Base-by-base conservation (phyloP, 64 coral and sea anemone genomes). In the Montipora cactus region DNA sequence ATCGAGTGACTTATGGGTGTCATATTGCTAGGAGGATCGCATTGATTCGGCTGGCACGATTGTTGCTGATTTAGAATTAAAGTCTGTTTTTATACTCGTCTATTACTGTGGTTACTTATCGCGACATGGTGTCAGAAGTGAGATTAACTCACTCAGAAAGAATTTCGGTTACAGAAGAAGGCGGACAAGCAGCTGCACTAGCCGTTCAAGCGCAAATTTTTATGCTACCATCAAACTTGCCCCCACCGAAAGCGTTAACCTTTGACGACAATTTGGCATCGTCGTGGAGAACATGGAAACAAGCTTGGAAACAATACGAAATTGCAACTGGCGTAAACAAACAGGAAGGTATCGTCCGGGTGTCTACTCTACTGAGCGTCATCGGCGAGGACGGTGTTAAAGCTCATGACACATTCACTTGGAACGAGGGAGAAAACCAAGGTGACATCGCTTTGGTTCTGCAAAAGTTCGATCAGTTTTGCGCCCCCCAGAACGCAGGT, bases 231-330 rank as follows among this genome's bases (percentile, higher is more conserved):
- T 11, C 14, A 15, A 64, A 57, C 52, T 57, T 57, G 10, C 52
- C 52, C 6, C 52, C 52, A 10, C 52, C 2, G 5, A 57, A 57
- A 57, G 53, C 53, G 53, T 57, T 57, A 57, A 6, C 7, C 11
- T 57, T 57, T 57, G 53, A 57, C 53, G 53, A 57, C 6, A 57
- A 57, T 57, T 64, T 64, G 13, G 59, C 59, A 12, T 14, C 59
- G 59, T 14, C 11, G 9, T 64, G 59, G 59, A 64, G 25, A 84
- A 5, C 55, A 9, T 84, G 19, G 81, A 84, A 84, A 62, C n/a
- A 59, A 67, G 81, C 55, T n/a, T 84, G 81, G 81, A 59, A 84
- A 8, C 52, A 55, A 4, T 84, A 64, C 62, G 81, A 84, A 84
- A 84, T 84, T 23, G 52, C 53, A 1, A 84, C 55, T 11, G 81